Conservation (phyloP, 2,797 vertebrate species). For the Bufotes viridis region DNA sequence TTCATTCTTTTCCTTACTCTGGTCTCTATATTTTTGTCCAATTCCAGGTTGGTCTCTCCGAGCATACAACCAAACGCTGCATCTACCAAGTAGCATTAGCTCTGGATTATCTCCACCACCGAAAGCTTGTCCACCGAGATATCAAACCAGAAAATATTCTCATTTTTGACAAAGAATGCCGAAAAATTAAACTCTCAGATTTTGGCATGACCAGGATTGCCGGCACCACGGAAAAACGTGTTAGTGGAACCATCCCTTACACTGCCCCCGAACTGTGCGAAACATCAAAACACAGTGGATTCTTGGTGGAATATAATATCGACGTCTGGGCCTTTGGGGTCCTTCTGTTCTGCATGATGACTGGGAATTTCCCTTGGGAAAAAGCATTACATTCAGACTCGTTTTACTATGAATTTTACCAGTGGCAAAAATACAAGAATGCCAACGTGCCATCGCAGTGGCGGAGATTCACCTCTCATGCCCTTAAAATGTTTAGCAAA, state of each 20-base stretch:
- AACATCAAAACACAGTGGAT: conserved; percentile 79
- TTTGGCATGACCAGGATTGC: conserved; percentile 85
- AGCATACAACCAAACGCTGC: conserved; percentile 83
- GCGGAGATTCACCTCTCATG: conserved; percentile 83
- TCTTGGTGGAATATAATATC: conserved; percentile 83
- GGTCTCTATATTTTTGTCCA: neutral
- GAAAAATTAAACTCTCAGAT: conserved; percentile 84
- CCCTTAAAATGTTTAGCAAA: conserved; percentile 82
- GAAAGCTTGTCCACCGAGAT: conserved; percentile 84
- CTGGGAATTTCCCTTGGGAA: conserved; percentile 87
- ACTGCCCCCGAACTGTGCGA: conserved; percentile 85
- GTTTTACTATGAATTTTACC: conserved; percentile 85
- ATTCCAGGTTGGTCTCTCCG: conserved; percentile 80
- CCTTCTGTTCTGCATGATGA: conserved; percentile 87
- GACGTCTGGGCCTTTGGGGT: conserved; percentile 87
- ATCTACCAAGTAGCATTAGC: conserved; percentile 84
- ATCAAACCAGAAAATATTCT: conserved; percentile 87
- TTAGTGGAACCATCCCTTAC: conserved; percentile 86
- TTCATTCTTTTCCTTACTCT: neutral
- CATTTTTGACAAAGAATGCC: conserved; percentile 84
- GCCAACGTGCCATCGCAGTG: conserved; percentile 81
- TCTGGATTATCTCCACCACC: conserved; percentile 83
- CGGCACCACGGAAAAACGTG: conserved; percentile 82
- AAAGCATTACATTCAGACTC: conserved; percentile 81
- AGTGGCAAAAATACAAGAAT: conserved; percentile 80